phyloP scores from a whole-genome alignment of 2,113 vertebrate species.

The Pseudorasbora parva region DNA sequence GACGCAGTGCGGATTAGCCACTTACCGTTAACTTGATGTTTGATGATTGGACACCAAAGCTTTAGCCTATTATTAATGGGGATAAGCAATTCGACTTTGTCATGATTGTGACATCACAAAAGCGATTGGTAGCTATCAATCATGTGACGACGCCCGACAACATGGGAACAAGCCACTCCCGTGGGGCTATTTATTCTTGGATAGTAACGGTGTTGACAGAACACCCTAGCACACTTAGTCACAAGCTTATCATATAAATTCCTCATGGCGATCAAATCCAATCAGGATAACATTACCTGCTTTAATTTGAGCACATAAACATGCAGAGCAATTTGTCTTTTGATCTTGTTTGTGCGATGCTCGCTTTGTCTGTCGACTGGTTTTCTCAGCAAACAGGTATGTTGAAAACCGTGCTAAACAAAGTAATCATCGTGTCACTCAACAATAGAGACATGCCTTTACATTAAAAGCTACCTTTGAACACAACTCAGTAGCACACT shows the following conservation, averaged over 20 bases:
- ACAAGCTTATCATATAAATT: slow-evolving; percentile 63
- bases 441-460: background rate
- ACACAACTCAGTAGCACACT: background rate
- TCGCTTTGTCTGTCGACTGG: background rate
- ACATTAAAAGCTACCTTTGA: background rate
- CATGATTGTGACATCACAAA: slow-evolving; percentile 26
- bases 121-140: slow-evolving; percentile 5
- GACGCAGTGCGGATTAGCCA: slow-evolving; percentile 19
- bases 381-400: background rate
- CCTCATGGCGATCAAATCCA: slow-evolving; percentile 47
- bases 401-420: background rate
- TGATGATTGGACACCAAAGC: slow-evolving; percentile 58
- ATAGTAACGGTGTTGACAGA: slow-evolving; percentile 48
- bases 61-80: slow-evolving; percentile 61
- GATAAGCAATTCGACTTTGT: slow-evolving; percentile 36
- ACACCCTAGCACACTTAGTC: slow-evolving; percentile 59
- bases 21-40: slow-evolving; percentile 43
- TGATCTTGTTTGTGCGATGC: background rate
- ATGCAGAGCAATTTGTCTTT: background rate
- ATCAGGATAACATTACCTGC: slow-evolving; percentile 28
- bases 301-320: slow-evolving; percentile 18
- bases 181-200: slow-evolving; percentile 27
- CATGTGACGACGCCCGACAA: background rate
- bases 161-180: slow-evolving; percentile 31
- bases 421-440: background rate